A percentile compares a stretch with the other conserved stretches of the same genome.
These are phyloP conservation scores for Neolamprologus caudopunctatus DNA, from an alignment of 2,113 vertebrate genomes.

Conservation along the genomic window DNA sequence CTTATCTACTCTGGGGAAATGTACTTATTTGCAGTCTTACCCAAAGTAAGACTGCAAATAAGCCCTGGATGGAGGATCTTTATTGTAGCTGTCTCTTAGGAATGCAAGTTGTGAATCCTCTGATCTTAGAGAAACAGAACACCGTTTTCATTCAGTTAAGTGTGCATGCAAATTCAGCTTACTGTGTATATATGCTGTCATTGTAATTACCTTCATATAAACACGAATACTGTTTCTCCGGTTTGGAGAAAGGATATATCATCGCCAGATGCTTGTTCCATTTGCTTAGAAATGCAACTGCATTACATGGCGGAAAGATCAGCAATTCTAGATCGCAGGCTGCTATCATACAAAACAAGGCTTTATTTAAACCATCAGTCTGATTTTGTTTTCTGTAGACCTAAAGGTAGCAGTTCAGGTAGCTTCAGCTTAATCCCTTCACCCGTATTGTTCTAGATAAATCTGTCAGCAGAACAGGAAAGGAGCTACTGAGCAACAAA, in stretches of 20 bases:
- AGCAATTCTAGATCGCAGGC: neutral
- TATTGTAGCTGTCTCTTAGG: neutral
- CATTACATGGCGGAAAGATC: neutral
- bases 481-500: constrained; percentile 14
- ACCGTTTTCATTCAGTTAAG: neutral
- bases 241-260: neutral
- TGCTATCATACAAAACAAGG: neutral
- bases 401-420: constrained; percentile 15
- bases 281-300: neutral
- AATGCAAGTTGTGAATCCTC: neutral
- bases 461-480: constrained; percentile 59
- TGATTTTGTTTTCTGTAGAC: neutral
- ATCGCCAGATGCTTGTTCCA: neutral
- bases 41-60: too few relatives aligned
- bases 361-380: neutral
- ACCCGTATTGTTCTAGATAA: constrained; percentile 39
- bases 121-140: neutral
- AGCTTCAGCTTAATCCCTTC: constrained; percentile 37
- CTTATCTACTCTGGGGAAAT: neutral
- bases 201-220: constrained; percentile 9
- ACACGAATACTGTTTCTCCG: neutral
- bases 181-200: constrained; percentile 4
- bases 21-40: neutral
- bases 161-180: constrained; percentile 12
- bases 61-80: neutral